Evolutionary conservation across 2,888 invertebrate genomes (phyloP).

Genomic region (Eucera pruinosa): DNA sequence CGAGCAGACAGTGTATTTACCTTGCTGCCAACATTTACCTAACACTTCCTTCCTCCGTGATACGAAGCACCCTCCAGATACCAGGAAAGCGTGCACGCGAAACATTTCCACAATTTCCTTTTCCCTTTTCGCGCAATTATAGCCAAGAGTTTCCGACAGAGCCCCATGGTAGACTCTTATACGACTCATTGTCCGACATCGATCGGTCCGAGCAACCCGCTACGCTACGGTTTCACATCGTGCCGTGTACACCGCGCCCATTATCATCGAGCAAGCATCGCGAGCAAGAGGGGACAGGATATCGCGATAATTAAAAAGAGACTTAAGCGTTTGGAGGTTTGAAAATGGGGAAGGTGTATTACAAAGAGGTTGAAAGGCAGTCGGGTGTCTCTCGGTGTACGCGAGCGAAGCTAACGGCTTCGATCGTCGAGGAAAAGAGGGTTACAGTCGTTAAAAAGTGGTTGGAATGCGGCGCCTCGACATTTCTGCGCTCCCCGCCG

Average conservation of each 20-base stretch:
- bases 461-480: constrained; percentile 67
- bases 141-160: neutral
- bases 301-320: constrained; percentile 41
- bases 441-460: constrained; percentile 67
- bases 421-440: constrained; percentile 57
- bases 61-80: neutral
- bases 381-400: constrained; percentile 12
- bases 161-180: neutral
- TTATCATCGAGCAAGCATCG: constrained; percentile 2
- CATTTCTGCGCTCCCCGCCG: constrained; percentile 56
- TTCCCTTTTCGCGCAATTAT: constrained; percentile 23
- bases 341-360: neutral
- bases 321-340: constrained; percentile 2
- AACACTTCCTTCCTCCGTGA: neutral
- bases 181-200: constrained; percentile 30
- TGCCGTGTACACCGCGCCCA: neutral
- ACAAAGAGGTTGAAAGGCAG: constrained; percentile 21
- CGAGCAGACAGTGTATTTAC: neutral
- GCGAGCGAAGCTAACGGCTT: constrained; percentile 42
- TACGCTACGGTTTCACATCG: neutral
- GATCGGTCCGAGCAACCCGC: constrained; percentile 1
- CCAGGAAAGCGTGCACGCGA: constrained; percentile 6
- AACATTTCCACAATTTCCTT: constrained; percentile 30
- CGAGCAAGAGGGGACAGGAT: constrained; percentile 18
- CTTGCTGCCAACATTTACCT: neutral